Evolutionary conservation across 2,888 invertebrate genomes (phyloP), one percentile per base, ranked within the genome.

Genomic region (Pseudococcus longispinus): DNA sequence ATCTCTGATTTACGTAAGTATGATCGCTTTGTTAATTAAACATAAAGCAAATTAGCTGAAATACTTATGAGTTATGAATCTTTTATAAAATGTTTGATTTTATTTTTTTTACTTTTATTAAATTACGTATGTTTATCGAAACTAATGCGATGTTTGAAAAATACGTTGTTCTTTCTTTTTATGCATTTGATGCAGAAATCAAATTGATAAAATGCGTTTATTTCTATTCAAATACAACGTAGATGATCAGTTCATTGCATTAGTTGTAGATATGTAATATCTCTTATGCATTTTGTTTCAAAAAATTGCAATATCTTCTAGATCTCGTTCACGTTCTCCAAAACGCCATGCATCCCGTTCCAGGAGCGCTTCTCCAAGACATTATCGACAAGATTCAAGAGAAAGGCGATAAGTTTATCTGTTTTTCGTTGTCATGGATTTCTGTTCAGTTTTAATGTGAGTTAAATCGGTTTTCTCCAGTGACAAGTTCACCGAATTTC

Each of bases 331-430:
- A 0, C 88, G 88, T 80, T 88, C 88, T 20, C 88, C 88, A 0
- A 87, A 88, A 85, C 88, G 88, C 1, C 87, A 88, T 84, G 84
- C 88, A 26, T 89, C 89, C n/a, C 89, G 89, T 51, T 89, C 89
- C 20, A 89, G 89, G 87, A 89, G 89, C 86, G 88, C 89, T 51
- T 89, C 89, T 5, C 89, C 89, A 9, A 88, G 89, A 86, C 88
- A 89, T 29, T 89, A 89, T 1, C 88, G 89, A n/a, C 89, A 88
- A 23, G 84, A 84, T 65, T 84, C 84, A 11, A 32, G 84, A 20
- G 84, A 84, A 55, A 51, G 83, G 29, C 83, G 83, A 29, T 83
- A 55, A 80, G 9, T 26, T 80, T 80, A 20, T 20, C 11, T 8
- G 4, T 11, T 2, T 42, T 80, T 20, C 20, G 18, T 11, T 80